Base-by-base conservation (phyloP, 2,888 invertebrate genomes). In the Andrena hattorfiana region DNA sequence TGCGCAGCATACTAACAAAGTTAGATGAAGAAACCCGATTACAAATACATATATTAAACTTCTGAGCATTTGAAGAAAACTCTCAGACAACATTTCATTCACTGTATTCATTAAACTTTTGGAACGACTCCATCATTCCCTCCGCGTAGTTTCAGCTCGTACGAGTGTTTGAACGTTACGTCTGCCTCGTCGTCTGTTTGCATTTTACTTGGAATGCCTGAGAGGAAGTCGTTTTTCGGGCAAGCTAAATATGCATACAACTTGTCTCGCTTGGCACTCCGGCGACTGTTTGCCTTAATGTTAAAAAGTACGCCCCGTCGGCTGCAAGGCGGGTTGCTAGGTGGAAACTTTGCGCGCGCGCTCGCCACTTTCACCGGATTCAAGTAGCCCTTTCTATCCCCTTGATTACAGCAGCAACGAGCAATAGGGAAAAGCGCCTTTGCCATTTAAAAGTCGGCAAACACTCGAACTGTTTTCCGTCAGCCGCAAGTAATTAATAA, bases 231-330 rank as follows among this genome's bases (percentile, higher is more conserved):
- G 56, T 66, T 76, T 70, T 60, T 60, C 72, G 71, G 42, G n/a
- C 74, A 54, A 82, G 72, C 26, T 69, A 72, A 69, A 76, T 72
- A 49, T 59, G 68, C 78, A 16, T 54, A 63, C 54, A 35, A 63
- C 63, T 74, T 64, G 68, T 79, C 68, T 48, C 63, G 32, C 8
- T 35, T 28, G 35, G 7, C 23, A 42, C 51, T 54, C 30, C 20
- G 35, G 5, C 26, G n/a, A 5, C 23, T 60, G 67, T 67, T 77
- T 67, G 67, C 62, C 62, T 67, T 73, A 67, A 51, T 60, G n/a
- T 73, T 42, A 66, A 66, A 51, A 56, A 26, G 5, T 13, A 51
- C n/a, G n/a, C 42, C 13, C 69, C 10, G 49, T 23, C 16, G 42
- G n/a, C 23, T 8, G 2, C 5, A 20, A 8, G 26, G 13, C 42